Base-by-base conservation (phyloP, 2,888 invertebrate species). In the Microplitis deprimator region DNA sequence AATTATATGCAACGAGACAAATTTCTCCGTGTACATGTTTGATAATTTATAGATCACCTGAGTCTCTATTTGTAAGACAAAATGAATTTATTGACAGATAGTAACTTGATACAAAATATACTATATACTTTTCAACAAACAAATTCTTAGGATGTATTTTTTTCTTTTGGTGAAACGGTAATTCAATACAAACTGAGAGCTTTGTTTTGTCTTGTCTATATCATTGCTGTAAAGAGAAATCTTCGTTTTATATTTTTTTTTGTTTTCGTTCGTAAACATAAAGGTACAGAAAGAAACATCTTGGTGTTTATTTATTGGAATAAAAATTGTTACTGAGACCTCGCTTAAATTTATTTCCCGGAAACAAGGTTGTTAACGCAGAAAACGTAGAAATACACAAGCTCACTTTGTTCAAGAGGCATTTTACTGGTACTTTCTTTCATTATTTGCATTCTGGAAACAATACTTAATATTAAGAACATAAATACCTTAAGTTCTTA, bases 81-180 rank as follows among this genome's bases (percentile, higher is more conserved):
- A 16, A 59, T 59, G 59, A 72, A 72, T 50, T 60, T 67, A 17
- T 59, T 64, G 71, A 71, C 59, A 65, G 71, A 75, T 72, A 68
- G 50, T 41, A 68, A 75, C 38, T 65, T 68, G 65, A 50, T 8
- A 64, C 60, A 68, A 71, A 77, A 64, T 65, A 67, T 65, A 78
- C 77, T 72, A 74, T 69, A 61, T 62, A 5, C n/a, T 41, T 20
- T 20, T n/a, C 40, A 16, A 41, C 17, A 70, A 70, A 70, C 59
- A 70, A n/a, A 29, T 29, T 70, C 17, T n/a, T 7, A 20, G 20
- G 29, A 29, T 20, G 38, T 60, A 60, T 70, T 70, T 70, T 60
- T 17, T 59, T 29, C 29, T 59, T 70, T 70, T 70, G 59, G n/a
- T 29, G 29, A 70, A 70, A 59, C 70, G 38, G 60, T 59, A 70